A percentile compares a stretch with the other conserved stretches of the same genome.
These are phyloP conservation scores for Aviceda subcristata DNA, from an alignment of 2,113 vertebrate species.

Conservation along the genomic window DNA sequence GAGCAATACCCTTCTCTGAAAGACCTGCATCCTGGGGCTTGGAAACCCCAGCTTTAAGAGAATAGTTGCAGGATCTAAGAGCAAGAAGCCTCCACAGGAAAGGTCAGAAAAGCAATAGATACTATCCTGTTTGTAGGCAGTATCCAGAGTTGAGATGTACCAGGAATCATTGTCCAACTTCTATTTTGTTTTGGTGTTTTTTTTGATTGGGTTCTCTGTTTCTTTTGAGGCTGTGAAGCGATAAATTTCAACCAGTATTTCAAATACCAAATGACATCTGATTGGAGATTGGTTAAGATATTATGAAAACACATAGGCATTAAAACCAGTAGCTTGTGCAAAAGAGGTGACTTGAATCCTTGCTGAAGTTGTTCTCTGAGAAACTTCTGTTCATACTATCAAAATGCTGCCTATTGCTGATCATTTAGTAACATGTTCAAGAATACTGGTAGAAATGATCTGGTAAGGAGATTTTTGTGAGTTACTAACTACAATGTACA, in stretches of 20 bases:
- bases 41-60: neutral
- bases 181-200: neutral
- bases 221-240: neutral
- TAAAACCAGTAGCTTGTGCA: neutral
- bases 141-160: neutral
- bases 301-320: neutral
- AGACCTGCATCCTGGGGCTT: neutral
- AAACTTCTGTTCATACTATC: neutral
- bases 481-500: neutral
- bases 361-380: neutral
- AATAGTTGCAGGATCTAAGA: neutral
- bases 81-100: neutral
- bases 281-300: neutral
- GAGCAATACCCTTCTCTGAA: neutral
- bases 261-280: neutral
- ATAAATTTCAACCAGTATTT: neutral
- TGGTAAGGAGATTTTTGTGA: neutral
- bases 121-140: neutral
- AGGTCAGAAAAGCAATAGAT: neutral
- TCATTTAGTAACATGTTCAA: neutral
- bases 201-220: neutral
- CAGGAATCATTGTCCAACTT: neutral
- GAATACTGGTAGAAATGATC: neutral
- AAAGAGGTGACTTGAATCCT: neutral
- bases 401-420: neutral